phyloP scores from a whole-genome alignment of 64 coral and sea anemone species.

The Stichodactyla mertensii region DNA sequence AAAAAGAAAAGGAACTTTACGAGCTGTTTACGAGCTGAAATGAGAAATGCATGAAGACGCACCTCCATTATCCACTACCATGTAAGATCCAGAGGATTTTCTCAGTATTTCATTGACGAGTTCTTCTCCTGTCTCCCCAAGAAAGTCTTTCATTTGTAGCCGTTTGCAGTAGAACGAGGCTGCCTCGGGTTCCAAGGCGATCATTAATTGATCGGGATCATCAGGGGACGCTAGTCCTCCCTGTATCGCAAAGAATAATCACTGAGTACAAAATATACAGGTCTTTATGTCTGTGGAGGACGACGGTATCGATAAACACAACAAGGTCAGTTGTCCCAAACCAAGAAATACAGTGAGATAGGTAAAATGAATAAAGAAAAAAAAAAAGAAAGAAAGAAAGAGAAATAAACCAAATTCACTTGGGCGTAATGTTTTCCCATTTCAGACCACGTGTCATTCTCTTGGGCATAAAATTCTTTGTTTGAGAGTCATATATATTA shows the following conservation, averaged over 20 bases:
- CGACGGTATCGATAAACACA: no score
- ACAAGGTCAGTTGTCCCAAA: no score
- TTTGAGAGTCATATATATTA: no score
- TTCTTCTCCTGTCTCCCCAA: slow-evolving; percentile 61
- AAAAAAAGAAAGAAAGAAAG: no score
- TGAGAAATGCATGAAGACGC: neutral
- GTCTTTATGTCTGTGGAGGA: no score
- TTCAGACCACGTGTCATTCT: no score
- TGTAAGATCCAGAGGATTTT: slow-evolving; percentile 31
- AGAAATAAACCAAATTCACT: no score
- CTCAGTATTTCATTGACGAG: slow-evolving; percentile 40
- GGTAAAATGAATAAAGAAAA: no score
- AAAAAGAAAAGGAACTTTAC: no score
- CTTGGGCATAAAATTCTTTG: no score
- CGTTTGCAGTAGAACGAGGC: slow-evolving; percentile 69
- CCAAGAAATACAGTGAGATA: no score
- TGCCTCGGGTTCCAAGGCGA: slow-evolving; percentile 71
- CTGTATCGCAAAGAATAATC: slow-evolving; percentile 27
- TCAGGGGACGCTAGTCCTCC: slow-evolving; percentile 51
- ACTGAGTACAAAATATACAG: neutral
- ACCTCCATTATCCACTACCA: slow-evolving; percentile 77
- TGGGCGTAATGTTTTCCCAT: no score
- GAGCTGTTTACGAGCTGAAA: neutral
- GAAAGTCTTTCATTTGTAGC: slow-evolving; percentile 70
- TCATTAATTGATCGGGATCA: slow-evolving; percentile 49